These are phyloP conservation scores for Auanema freiburgensis DNA, from an alignment of 2,888 invertebrate genomes.

Conservation along the genomic window DNA sequence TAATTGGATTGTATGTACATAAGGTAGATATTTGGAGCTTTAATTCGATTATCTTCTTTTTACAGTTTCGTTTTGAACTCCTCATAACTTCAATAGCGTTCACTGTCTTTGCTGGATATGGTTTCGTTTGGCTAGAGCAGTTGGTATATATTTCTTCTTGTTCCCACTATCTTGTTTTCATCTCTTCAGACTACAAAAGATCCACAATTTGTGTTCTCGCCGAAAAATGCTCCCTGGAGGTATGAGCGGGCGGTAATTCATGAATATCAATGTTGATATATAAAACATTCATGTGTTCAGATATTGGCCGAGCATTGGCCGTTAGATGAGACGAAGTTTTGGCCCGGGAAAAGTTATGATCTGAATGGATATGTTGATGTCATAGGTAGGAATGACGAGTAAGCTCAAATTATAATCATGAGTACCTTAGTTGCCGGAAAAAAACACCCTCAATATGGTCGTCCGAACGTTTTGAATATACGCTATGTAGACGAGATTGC, in stretches of 20 bases:
- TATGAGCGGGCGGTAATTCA: conserved; percentile 47
- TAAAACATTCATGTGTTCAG: conserved; percentile 6
- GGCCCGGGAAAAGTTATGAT: conserved; percentile 61
- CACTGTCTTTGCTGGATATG: conserved; percentile 48
- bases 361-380: conserved; percentile 61
- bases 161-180: not conserved
- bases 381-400: conserved; percentile 33
- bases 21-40: conserved; percentile 11
- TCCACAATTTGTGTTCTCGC: conserved; percentile 63
- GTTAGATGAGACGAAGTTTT: conserved; percentile 60
- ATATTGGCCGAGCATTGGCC: conserved; percentile 61
- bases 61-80: conserved; percentile 41
- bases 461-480: conserved; percentile 57
- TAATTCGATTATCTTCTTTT: not conserved
- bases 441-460: conserved; percentile 45
- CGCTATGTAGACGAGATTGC: conserved; percentile 59
- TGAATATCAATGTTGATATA: not conserved
- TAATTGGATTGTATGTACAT: conserved; percentile 11
- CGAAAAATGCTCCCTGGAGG: conserved; percentile 59
- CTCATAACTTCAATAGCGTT: conserved; percentile 49
- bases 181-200: conserved; percentile 57
- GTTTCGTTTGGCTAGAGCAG: conserved; percentile 56
- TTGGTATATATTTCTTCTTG: conserved; percentile 37
- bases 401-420: not conserved
- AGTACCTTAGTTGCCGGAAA: conserved; percentile 39